Percentiles rank a stretch among this genome's conserved stretches.
phyloP scores from a whole-genome alignment of 2,888 invertebrate species.

The Macropis europaea region DNA sequence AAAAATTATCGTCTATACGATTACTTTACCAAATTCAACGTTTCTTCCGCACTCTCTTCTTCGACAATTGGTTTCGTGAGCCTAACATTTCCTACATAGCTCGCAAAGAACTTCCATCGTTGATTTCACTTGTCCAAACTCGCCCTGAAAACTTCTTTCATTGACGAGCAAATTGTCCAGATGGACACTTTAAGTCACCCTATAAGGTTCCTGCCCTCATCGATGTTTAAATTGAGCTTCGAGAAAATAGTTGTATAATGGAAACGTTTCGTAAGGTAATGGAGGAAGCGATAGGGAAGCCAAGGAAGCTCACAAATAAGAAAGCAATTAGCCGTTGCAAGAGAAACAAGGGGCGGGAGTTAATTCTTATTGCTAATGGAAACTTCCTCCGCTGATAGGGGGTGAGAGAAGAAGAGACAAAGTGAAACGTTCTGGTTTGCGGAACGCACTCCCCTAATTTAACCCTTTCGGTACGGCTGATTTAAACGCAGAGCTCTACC shows the following conservation, averaged over 20 bases:
- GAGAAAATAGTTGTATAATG: conserved; percentile 18
- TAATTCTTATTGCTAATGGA: conserved; percentile 46
- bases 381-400: conserved; percentile 22
- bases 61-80: not conserved
- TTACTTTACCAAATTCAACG: too few species aligned
- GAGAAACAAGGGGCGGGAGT: not conserved
- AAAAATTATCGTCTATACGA: too few species aligned
- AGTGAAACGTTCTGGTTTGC: conserved; percentile 32
- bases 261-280: conserved; percentile 26
- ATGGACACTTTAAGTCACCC: conserved; percentile 6
- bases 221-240: conserved; percentile 6
- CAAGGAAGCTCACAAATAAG: conserved; percentile 34
- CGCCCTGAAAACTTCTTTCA: not conserved
- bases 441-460: conserved; percentile 30
- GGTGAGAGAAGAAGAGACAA: conserved; percentile 23
- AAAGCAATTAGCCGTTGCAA: conserved; percentile 33
- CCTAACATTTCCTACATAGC: not conserved
- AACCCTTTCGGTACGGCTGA: too few species aligned
- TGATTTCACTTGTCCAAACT: not conserved
- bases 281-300: conserved; percentile 10
- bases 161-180: not conserved
- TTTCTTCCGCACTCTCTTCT: too few species aligned
- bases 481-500: too few species aligned
- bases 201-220: not conserved
- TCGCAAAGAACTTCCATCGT: not conserved